Base-by-base conservation (phyloP, 2,888 invertebrate species). In the Graphium colonna region DNA sequence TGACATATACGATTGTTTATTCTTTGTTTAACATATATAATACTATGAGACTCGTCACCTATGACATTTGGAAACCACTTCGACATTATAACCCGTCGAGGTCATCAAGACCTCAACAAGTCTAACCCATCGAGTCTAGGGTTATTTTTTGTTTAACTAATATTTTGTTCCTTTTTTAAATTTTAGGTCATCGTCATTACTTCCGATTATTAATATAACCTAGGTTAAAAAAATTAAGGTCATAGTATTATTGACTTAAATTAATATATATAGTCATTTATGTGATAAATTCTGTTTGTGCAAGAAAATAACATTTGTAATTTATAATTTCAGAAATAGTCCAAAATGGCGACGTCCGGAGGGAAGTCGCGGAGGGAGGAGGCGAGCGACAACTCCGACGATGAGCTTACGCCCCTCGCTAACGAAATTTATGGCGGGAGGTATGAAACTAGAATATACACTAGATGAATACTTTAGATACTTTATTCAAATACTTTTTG, bases 351-450 rank as follows among this genome's bases (percentile, higher is more conserved):
- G 80, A 92, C 94, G 81, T 91, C 93, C 70, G 93, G 92, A 68
- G 93, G 92, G 81, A 93, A 93, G 82, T 60, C 64, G 62, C 91
- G 92, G 69, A 91, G 93, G 65, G 92, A 91, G 55, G 93, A 92
- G 70, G 92, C 88, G 63, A 94, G 94, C 79, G 94, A 94, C 79
- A 95, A 96, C 82, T 95, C 96, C 36, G 96, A 96, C 81, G 97
- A 97, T 73, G 96, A 97, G 85, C 95, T 95, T 70, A 93, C 95
- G 60, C 97, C 97, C 60, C 92, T 96, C 71, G 94, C 95, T 60
- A 95, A 95, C 73, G 96, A 96, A 74, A 95, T 96, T 72, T 97
- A 97, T 77, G 95, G 95, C 62, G 97, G 96, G 90, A 96, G 97
- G 97, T 97, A 90, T 64, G 56, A 45, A 9, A 50, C 18, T 31